Conservation (phyloP, 2,113 vertebrate species). For the Oryzias woworae region DNA sequence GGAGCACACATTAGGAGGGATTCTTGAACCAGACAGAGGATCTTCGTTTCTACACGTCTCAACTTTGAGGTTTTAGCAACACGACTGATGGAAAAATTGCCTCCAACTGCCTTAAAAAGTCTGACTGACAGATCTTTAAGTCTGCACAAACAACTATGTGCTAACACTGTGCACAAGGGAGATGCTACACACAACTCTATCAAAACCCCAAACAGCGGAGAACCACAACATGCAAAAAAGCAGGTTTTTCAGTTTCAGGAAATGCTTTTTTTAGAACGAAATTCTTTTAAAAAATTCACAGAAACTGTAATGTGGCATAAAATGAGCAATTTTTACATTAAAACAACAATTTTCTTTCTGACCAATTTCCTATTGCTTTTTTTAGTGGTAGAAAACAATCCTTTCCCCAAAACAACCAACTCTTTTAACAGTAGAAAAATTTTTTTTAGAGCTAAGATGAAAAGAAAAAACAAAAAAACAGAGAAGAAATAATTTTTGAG, state of each 20-base stretch:
- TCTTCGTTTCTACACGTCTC: background rate
- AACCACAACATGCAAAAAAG: too few species aligned
- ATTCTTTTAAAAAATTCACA: background rate
- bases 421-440: background rate
- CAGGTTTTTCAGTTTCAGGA: too few species aligned
- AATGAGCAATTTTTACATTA: background rate
- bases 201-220: too few species aligned
- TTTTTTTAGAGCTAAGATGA: constrained; percentile 4
- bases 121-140: constrained; percentile 17
- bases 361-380: too few species aligned
- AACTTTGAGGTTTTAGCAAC: background rate
- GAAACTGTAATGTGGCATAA: background rate
- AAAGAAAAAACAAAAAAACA: constrained; percentile 1
- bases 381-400: background rate
- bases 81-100: background rate
- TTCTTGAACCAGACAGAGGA: constrained; percentile 6
- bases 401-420: too few species aligned
- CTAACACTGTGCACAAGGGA: constrained; percentile 22
- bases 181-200: constrained; percentile 4
- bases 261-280: background rate
- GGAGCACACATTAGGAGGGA: background rate
- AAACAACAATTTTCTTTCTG: background rate
- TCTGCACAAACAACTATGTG: constrained; percentile 3
- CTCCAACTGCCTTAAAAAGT: background rate
- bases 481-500: constrained; percentile 19